These are phyloP conservation scores for Polyommatus icarus DNA, from an alignment of 2,888 invertebrate genomes.

Conservation along the genomic window DNA sequence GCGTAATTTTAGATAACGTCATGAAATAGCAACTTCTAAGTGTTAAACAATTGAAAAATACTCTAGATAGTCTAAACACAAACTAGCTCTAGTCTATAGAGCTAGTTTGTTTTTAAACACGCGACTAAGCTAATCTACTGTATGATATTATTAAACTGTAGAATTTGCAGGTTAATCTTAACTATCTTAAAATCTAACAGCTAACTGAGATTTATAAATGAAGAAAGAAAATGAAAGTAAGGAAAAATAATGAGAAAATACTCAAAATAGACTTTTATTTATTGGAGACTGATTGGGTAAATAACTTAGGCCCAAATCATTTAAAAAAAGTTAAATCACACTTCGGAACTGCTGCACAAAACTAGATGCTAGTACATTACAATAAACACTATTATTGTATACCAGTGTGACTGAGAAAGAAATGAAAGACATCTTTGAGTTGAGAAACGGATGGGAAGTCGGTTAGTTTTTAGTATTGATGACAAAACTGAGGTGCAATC, in stretches of 20 bases:
- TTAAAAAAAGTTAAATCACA: neutral
- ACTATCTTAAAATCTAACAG: no score
- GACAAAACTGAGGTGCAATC: constrained; percentile 26
- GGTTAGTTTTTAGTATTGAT: constrained; percentile 26
- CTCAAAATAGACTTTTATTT: neutral
- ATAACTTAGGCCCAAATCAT: neutral
- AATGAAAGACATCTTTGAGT: constrained; percentile 20
- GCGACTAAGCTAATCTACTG: neutral
- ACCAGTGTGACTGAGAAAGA: constrained; percentile 20
- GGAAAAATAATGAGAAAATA: neutral
- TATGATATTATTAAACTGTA: neutral
- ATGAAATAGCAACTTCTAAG: no score
- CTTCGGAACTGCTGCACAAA: neutral
- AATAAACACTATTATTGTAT: constrained; percentile 9
- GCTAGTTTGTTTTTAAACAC: neutral
- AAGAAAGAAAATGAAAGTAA: neutral
- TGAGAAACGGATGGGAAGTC: constrained; percentile 28
- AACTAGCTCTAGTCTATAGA: no score
- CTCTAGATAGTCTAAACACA: no score
- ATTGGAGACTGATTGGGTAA: neutral
- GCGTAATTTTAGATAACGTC: no score
- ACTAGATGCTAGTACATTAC: neutral
- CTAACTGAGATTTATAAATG: neutral
- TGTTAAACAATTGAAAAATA: no score
- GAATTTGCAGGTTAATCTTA: neutral